These are phyloP conservation scores for Hypomesus transpacificus DNA, from an alignment of 2,113 vertebrate genomes.

Conservation along the genomic window DNA sequence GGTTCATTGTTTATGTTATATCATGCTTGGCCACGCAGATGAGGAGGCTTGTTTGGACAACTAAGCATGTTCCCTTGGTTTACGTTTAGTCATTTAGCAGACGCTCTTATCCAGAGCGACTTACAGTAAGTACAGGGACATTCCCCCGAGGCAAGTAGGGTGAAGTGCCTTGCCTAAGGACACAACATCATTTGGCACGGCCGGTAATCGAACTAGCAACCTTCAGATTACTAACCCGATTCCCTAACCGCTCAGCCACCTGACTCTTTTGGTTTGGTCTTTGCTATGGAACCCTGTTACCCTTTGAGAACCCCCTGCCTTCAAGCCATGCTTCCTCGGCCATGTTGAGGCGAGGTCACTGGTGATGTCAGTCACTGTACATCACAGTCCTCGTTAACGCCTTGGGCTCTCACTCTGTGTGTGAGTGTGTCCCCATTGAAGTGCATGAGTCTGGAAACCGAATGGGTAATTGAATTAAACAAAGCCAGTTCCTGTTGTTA, in stretches of 20 bases:
- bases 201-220: too few relatives aligned
- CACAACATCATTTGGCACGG: too few relatives aligned
- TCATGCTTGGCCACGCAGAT: background rate
- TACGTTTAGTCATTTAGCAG: too few relatives aligned
- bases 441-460: constrained; percentile 8
- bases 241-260: too few relatives aligned
- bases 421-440: background rate
- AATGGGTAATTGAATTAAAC: constrained; percentile 13
- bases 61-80: background rate
- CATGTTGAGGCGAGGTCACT: constrained; percentile 3
- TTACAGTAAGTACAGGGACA: too few relatives aligned
- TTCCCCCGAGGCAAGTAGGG: too few relatives aligned
- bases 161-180: too few relatives aligned
- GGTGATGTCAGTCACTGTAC: background rate
- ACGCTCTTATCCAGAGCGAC: too few relatives aligned
- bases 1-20: background rate
- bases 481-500: background rate
- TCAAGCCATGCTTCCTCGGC: background rate
- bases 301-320: background rate
- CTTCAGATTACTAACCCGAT: too few relatives aligned
- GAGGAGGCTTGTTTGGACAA: background rate
- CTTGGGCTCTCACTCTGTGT: background rate
- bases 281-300: background rate
- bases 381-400: background rate
- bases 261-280: too few relatives aligned